phyloP scores from a whole-genome alignment of 2,113 vertebrate genomes.

The Misgurnus anguillicaudatus region DNA sequence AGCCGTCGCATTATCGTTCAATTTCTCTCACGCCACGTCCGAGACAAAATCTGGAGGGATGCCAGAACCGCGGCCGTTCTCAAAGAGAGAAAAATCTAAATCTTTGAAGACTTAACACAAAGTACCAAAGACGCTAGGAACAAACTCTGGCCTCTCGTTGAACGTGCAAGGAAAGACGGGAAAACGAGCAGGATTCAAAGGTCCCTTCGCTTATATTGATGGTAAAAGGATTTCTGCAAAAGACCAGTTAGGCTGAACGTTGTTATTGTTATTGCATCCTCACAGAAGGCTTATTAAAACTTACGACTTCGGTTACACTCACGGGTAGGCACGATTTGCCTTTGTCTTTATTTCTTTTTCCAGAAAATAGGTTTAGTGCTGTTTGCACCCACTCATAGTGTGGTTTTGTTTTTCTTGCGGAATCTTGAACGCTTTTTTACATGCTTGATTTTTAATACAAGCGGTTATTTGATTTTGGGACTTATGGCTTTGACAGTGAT shows the following conservation, averaged over 20 bases:
- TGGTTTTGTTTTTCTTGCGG: no score
- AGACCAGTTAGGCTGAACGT: background rate
- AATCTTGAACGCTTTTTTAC: no score
- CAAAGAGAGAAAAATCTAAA: background rate
- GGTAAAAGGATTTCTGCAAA: conserved; percentile 10
- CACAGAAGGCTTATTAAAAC: no score
- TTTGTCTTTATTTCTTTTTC: background rate
- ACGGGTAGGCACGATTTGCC: background rate
- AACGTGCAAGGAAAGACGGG: conserved; percentile 49
- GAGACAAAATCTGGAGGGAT: conserved; percentile 2
- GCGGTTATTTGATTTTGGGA: no score
- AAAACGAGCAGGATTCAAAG: conserved; percentile 37
- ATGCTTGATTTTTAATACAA: no score
- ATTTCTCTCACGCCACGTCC: no score
- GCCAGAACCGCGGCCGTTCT: background rate
- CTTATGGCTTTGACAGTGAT: no score
- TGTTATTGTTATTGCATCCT: background rate
- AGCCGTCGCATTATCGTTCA: no score
- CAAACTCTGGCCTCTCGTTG: conserved; percentile 39
- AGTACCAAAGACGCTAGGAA: conserved; percentile 11
- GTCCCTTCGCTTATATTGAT: background rate
- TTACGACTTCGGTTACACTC: background rate
- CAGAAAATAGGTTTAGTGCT: background rate
- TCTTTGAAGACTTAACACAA: conserved; percentile 15
- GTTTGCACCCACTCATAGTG: no score